Percentiles rank a stretch among this genome's conserved stretches.
Conservation (phyloP, 1,140 invertebrate genomes). For the honey bee (Apis mellifera) region DNA sequence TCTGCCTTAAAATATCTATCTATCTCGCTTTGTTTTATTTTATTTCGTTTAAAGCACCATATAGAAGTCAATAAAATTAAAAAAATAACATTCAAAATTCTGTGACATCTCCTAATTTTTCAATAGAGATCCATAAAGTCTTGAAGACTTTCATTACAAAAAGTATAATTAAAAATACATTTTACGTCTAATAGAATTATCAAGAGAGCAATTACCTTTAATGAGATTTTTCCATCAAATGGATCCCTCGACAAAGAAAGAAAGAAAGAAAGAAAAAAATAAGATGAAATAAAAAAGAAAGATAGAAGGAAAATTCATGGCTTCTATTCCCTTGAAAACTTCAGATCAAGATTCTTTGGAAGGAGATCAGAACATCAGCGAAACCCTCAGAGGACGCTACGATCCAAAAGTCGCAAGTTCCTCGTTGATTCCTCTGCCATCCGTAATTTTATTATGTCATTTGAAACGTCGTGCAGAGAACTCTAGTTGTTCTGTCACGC, state of each 20-base stretch:
- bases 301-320: not conserved
- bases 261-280: too few species aligned
- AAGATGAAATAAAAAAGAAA: not conserved
- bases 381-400: not conserved
- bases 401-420: not conserved
- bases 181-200: too few species aligned
- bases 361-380: not conserved
- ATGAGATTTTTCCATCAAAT: not conserved
- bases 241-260: not conserved
- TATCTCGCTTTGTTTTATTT: too few species aligned
- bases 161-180: too few species aligned
- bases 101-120: too few species aligned
- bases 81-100: too few species aligned
- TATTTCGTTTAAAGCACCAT: too few species aligned
- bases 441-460: constrained; percentile 4
- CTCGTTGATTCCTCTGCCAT: not conserved
- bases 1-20: too few species aligned
- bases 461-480: not conserved
- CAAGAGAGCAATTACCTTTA: not conserved
- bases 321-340: not conserved
- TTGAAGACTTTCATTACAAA: too few species aligned
- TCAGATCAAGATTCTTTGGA: not conserved
- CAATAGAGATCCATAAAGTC: too few species aligned
- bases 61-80: too few species aligned
- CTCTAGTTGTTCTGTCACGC: too few species aligned